These are phyloP conservation scores for Lutraria lutraria DNA, from an alignment of 2,888 invertebrate species.

Conservation along the genomic window DNA sequence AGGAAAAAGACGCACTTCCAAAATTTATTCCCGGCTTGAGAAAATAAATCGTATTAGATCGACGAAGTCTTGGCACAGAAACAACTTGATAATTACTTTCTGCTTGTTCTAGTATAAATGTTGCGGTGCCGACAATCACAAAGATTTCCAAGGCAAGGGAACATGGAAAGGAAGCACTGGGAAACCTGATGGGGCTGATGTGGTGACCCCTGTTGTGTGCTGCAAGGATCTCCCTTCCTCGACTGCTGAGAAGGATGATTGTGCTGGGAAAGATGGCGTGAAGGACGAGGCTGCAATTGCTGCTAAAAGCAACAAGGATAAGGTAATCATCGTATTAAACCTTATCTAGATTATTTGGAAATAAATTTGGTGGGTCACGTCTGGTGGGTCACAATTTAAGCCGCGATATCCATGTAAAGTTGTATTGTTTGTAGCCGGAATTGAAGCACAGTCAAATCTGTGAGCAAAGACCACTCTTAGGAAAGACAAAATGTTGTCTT, in stretches of 20 bases:
- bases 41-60: too few species aligned
- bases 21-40: too few species aligned
- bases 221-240: conserved; percentile 34
- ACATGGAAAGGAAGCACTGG: conserved; percentile 22
- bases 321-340: conserved; percentile 8
- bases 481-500: too few species aligned
- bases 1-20: too few species aligned
- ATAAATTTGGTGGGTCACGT: neutral
- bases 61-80: too few species aligned
- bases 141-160: conserved; percentile 30
- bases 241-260: conserved; percentile 24
- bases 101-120: conserved; percentile 34
- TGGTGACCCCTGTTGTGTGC: conserved; percentile 42
- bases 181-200: neutral
- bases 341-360: neutral
- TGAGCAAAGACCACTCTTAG: too few species aligned
- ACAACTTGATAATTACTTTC: neutral
- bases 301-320: conserved; percentile 36
- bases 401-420: neutral
- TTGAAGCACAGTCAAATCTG: too few species aligned
- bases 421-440: too few species aligned
- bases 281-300: neutral
- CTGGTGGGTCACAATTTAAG: neutral
- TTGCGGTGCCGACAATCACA: conserved; percentile 41
- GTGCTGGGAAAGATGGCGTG: conserved; percentile 33